phyloP scores from a whole-genome alignment of 1,140 invertebrate genomes.

The Meteorus sp. region DNA sequence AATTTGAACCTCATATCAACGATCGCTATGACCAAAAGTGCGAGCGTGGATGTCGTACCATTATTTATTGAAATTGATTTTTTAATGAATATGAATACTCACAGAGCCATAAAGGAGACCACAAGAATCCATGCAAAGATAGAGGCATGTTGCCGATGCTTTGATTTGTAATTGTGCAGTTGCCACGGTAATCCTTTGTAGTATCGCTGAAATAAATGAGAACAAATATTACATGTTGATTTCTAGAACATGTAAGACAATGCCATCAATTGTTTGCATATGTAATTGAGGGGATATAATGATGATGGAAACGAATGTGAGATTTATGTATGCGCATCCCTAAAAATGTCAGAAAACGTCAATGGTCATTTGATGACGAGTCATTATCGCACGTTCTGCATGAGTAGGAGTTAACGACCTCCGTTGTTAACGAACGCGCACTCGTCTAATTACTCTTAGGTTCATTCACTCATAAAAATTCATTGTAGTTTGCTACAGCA shows the following conservation, averaged over 20 bases:
- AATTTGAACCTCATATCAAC: no score
- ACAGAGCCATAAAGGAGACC: conserved; percentile 83
- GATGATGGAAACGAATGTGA: no score
- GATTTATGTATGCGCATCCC: no score
- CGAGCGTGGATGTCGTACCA: no score
- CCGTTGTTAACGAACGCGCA: no score
- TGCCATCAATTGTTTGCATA: conserved; percentile 10
- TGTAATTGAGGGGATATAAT: no score
- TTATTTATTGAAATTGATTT: background rate
- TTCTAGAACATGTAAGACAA: background rate
- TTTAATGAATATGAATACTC: conserved; percentile 55
- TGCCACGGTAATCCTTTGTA: conserved; percentile 76
- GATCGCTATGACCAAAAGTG: no score
- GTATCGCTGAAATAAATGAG: conserved; percentile 72
- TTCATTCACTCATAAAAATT: no score
- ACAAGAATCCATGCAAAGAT: conserved; percentile 82
- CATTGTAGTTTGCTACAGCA: no score
- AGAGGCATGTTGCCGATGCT: conserved; percentile 79
- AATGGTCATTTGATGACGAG: background rate
- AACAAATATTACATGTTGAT: conserved; percentile 7
- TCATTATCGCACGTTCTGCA: background rate
- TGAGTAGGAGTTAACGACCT: no score
- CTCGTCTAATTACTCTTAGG: no score
- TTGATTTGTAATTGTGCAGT: conserved; percentile 80
- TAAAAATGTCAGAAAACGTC: no score